phyloP scores from a whole-genome alignment of 2,888 invertebrate species.

The Stenotaenia linearis region DNA sequence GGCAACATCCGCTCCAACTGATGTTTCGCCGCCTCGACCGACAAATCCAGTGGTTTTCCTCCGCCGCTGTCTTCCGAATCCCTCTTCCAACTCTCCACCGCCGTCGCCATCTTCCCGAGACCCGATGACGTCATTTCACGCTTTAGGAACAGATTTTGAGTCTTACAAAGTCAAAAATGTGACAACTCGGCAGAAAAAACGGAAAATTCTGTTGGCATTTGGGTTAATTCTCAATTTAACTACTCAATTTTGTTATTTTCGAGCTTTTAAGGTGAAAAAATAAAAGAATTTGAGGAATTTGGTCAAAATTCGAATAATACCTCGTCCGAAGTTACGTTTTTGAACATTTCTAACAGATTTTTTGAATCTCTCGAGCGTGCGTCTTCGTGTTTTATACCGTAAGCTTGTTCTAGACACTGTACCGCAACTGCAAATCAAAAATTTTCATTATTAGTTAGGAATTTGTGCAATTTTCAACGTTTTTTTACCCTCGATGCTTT shows the following conservation, averaged over 20 bases:
- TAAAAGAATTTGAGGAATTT: too few species aligned
- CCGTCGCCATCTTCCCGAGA: not conserved
- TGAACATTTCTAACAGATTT: conserved; percentile 51
- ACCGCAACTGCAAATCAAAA: conserved; percentile 65
- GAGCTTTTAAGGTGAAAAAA: too few species aligned
- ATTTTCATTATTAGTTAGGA: not conserved
- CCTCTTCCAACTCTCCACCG: not conserved
- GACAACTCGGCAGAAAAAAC: not conserved
- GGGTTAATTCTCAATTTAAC: too few species aligned
- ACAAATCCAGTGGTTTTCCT: conserved; percentile 30
- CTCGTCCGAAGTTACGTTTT: conserved; percentile 42
- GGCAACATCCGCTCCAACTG: conserved; percentile 36
- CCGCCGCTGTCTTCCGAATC: not conserved
- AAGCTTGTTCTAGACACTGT: conserved; percentile 89
- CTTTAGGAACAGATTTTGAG: conserved; percentile 11
- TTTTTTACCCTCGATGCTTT: conserved; percentile 65
- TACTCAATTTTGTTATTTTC: too few species aligned
- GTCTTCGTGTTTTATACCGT: conserved; percentile 58
- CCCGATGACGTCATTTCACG: not conserved
- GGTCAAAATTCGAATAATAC: too few species aligned
- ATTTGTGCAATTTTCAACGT: not conserved
- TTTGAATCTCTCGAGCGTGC: conserved; percentile 44
- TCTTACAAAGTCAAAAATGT: conserved; percentile 29
- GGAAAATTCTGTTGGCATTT: not conserved
- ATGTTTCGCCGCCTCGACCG: conserved; percentile 30